Evolutionary conservation across 2,113 vertebrate species (phyloP), one percentile per base, ranked within the genome.

Genomic region (Phylloscopus trochilus): DNA sequence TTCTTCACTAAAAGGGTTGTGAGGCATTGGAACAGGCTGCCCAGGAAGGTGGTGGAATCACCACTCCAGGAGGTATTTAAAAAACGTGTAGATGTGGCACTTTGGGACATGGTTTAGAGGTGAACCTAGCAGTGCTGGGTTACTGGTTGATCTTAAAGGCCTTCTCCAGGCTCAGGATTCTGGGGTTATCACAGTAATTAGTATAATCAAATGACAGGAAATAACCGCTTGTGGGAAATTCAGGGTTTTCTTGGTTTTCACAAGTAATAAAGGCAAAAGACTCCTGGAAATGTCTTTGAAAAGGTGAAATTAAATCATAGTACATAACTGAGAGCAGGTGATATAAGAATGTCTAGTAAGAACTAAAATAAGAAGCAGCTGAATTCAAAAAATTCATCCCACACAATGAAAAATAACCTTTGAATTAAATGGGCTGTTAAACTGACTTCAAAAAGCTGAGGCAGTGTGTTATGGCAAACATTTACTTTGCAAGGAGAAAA

Each of bases 301-400:
- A 89, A 87, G 18, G 49, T 79, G 47, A 59, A 88, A 81, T 87
- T 72, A 89, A 82, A 85, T 75, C 39, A 51, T 3, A 2, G 89
- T 77, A 41, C 30, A 14, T 87, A 39, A 39, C 58, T 46, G 41
- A 33, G 17, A 84, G 56, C 43, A 78, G 44, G 49, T 91, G 44
- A 72, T 81, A 83, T 5, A 86, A 66, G 51, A 88, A 77, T 20
- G 17, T 82, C 37, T 85, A 33, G 44, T 33, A 37, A 66, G 58
- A 89, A 60, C 58, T 85, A 81, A 91, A 92, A 72, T 75, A 87
- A 90, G 83, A 90, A 93, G 60, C 33, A 72, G 21, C 28, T 82
- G 81, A 91, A 92, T 53, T 89, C 11, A 72, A 62, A 69, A 87
- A 81, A 87, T 64, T 26, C 37, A 72, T 47, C 53, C 22, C 37